Base-by-base conservation (phyloP, 2,113 vertebrate species). In the Thryonomys swinderianus region DNA sequence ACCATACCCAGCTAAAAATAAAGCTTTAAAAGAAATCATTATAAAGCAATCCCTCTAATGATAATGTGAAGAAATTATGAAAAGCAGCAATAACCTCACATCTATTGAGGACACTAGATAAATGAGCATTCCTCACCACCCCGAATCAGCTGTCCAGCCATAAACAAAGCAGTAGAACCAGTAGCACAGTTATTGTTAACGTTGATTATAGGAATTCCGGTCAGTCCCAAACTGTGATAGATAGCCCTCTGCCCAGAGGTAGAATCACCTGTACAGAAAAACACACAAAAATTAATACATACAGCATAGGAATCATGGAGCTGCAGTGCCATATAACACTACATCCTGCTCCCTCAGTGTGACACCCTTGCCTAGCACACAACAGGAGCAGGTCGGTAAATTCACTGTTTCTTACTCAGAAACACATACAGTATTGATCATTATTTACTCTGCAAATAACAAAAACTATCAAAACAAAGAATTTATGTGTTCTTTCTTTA, bases 171-270 rank as follows among this genome's bases (percentile, higher is more conserved):
- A 6, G 99, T 99, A 82, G 99, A 99, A 42, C 99, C 99, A 1
- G 99, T 99, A 81, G 99, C 98, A 96, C 99, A 99, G 98, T 99
- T 99, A 97, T 99, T 99, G 98, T 99, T 99, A 42, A 99, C 99
- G 4, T 99, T 99, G 95, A 99, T 88, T 76, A 99, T 99, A 95
- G 99, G 99, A 97, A 99, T 99, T 69, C 99, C 99, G 0, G 99
- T 99, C 80, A 99, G 94, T 40, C 99, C 99, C 97, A 99, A 97
- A 94, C 99, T 95, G 23, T 99, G 99, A 97, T 99, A 99, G 97
- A 99, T 99, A 9, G 99, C 99, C 73, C 99, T 98, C 88, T 99
- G 99, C 6, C 99, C 99, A 96, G 97, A 99, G 7, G 99, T 98
- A 6, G 99, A 99, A 83, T 99, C 99, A 53, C 99, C 99, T 99